phyloP scores from a whole-genome alignment of 2,797 vertebrate genomes.

The Ciconia nigra region DNA sequence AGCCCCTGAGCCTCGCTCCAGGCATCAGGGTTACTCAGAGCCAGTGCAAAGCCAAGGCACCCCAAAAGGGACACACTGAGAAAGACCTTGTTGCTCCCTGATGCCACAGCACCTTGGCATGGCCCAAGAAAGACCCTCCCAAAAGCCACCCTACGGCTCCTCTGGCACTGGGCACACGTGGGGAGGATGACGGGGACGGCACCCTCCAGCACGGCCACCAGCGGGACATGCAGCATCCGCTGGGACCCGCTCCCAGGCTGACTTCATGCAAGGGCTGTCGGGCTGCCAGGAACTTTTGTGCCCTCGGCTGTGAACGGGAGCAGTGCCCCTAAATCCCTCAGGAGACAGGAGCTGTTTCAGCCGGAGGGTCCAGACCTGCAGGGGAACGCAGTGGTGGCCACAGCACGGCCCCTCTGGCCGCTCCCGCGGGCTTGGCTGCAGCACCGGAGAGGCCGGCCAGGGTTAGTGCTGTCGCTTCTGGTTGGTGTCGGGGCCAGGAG shows the following conservation, averaged over 20 bases:
- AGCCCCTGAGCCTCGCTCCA: accelerated
- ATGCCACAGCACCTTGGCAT: background rate
- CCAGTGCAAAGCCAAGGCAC: background rate
- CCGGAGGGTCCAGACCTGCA: accelerated
- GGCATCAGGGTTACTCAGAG: background rate
- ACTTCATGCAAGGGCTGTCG: background rate
- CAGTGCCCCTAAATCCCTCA: background rate
- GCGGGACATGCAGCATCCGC: background rate
- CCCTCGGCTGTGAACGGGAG: background rate
- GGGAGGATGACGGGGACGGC: accelerated
- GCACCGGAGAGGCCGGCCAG: accelerated
- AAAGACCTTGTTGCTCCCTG: background rate
- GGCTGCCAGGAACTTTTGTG: background rate
- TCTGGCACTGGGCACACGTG: accelerated
- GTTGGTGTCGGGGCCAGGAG: background rate
- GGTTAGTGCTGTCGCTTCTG: background rate
- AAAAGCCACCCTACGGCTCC: background rate
- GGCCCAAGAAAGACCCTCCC: background rate
- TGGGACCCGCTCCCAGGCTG: background rate
- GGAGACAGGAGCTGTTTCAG: background rate
- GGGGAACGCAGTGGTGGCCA: accelerated
- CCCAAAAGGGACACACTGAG: background rate
- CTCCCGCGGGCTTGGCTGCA: accelerated
- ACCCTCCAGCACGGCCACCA: accelerated
- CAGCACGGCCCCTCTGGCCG: accelerated